Conservation (phyloP, 2,888 invertebrate species). For the Callyntrura guangdongensis region DNA sequence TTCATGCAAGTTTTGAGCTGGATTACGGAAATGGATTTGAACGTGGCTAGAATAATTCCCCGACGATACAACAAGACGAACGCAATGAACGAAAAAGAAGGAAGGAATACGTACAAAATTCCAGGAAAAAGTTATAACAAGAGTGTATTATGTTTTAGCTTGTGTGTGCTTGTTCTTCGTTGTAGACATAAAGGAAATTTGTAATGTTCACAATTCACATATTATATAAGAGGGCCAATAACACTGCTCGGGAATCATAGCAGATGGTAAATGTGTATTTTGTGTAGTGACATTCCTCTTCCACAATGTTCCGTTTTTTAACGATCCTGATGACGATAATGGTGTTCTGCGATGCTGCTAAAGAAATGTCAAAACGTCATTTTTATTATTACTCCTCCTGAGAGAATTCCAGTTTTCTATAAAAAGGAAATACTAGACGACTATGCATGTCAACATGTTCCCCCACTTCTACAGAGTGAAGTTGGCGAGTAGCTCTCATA, state of each 20-base stretch:
- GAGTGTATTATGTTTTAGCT: neutral
- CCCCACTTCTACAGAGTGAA: neutral
- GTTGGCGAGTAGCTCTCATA: neutral
- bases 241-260: conserved; percentile 20
- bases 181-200: conserved; percentile 28
- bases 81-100: conserved; percentile 36
- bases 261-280: conserved; percentile 56
- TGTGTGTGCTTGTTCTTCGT: neutral
- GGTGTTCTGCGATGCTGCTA: conserved; percentile 32
- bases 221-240: neutral
- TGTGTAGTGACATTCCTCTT: conserved; percentile 45
- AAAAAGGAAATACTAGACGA: conserved; percentile 17
- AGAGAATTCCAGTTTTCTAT: conserved; percentile 14
- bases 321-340: conserved; percentile 3
- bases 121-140: conserved; percentile 24
- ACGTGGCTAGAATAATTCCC: conserved; percentile 78
- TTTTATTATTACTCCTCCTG: conserved; percentile 35
- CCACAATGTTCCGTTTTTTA: conserved; percentile 40
- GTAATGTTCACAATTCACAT: too few relatives aligned
- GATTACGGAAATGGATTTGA: conserved; percentile 79
- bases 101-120: conserved; percentile 41
- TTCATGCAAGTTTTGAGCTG: conserved; percentile 73
- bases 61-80: neutral
- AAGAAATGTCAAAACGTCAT: conserved; percentile 56
- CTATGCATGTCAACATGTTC: neutral